phyloP scores from a whole-genome alignment of 2,888 invertebrate genomes.

The Parascotia fuliginaria region DNA sequence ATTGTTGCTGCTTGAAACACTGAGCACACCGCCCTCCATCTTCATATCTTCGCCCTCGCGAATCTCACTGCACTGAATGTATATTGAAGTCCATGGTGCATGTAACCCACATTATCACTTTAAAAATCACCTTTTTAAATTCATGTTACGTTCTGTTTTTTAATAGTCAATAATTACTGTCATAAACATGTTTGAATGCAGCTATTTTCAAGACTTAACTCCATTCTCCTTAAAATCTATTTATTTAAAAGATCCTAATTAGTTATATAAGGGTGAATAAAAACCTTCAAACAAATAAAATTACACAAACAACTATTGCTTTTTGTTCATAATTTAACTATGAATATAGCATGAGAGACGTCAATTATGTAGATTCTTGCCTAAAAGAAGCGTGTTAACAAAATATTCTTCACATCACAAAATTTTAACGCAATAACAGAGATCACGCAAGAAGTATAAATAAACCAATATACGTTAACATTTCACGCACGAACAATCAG shows the following conservation, averaged over 20 bases:
- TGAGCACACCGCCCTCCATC: conserved; percentile 84
- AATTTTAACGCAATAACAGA: conserved; percentile 1
- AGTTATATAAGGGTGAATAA: conserved; percentile 5
- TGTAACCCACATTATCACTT: conserved; percentile 38
- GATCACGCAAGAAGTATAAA: conserved; percentile 35
- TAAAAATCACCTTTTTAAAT: conserved; percentile 35
- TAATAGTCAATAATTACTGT: background rate
- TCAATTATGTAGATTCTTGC: no score
- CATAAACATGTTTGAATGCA: background rate
- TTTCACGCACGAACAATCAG: conserved; percentile 44
- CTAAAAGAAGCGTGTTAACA: no score
- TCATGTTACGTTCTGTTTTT: conserved; percentile 15
- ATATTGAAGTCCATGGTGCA: conserved; percentile 69
- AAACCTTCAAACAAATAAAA: background rate
- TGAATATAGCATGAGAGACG: no score
- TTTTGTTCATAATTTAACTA: no score
- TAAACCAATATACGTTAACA: conserved; percentile 43
- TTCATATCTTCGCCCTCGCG: conserved; percentile 43
- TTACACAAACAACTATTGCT: no score
- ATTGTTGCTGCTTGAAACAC: conserved; percentile 76
- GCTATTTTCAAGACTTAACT: no score
- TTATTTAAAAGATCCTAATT: background rate
- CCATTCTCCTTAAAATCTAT: background rate
- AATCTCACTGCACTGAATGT: conserved; percentile 58
- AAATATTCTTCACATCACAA: background rate